phyloP scores from a whole-genome alignment of 2,888 invertebrate genomes.

The Tricholauxania praeusta region DNA sequence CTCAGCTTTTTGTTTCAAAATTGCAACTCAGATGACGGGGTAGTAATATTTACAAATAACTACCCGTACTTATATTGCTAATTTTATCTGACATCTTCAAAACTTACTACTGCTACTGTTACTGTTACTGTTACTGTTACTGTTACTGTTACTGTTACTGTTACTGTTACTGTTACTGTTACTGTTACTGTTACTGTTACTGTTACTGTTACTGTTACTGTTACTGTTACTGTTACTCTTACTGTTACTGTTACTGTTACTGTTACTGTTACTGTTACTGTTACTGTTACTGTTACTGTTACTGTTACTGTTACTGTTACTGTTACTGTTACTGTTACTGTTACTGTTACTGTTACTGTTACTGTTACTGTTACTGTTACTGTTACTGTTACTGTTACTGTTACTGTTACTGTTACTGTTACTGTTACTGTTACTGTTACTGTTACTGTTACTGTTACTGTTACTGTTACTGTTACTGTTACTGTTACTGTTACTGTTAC shows the following conservation, averaged over 20 bases:
- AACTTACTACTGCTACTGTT: too few relatives aligned
- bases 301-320: not conserved
- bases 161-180: not conserved
- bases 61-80: too few relatives aligned
- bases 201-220: not conserved
- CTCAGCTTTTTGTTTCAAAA: too few relatives aligned
- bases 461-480: not conserved
- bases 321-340: not conserved
- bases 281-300: not conserved
- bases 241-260: not conserved
- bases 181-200: not conserved
- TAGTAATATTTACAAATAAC: too few relatives aligned
- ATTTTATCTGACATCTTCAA: too few relatives aligned
- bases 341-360: not conserved
- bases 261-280: not conserved
- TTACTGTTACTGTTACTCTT: not conserved
- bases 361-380: not conserved
- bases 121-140: not conserved
- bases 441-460: not conserved
- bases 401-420: not conserved
- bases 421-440: not conserved
- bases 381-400: not conserved
- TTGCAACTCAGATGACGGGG: too few relatives aligned
- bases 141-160: constrained; percentile 2
- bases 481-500: not conserved